Evolutionary conservation across 1,140 invertebrate species (phyloP).

Genomic region (Thaumatotibia leucotreta): DNA sequence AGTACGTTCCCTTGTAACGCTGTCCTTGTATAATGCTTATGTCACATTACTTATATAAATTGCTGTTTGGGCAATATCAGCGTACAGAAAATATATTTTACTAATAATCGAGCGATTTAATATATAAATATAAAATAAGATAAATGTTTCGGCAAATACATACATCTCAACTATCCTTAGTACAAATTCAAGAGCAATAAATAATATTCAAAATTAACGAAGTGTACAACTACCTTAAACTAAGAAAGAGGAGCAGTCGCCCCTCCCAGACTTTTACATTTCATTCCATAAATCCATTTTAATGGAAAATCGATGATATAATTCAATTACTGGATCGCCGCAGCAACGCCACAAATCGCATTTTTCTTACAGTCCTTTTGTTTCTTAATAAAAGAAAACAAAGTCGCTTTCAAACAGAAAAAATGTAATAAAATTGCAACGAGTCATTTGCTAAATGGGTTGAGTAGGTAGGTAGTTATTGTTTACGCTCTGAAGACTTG

Average conservation of each 20-base stretch:
- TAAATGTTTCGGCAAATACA: no score
- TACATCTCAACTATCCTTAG: no score
- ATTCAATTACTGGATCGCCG: conserved; percentile 64
- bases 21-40: no score
- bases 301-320: conserved; percentile 75
- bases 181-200: no score
- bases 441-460: conserved; percentile 62
- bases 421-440: conserved; percentile 53
- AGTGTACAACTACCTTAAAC: conserved; percentile 7
- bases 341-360: conserved; percentile 52
- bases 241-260: conserved; percentile 33
- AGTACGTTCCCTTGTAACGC: no score
- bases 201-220: neutral
- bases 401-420: conserved; percentile 44
- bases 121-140: no score
- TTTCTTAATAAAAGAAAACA: conserved; percentile 54
- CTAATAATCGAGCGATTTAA: no score
- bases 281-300: conserved; percentile 72
- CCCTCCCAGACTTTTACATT: conserved; percentile 66
- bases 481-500: conserved; percentile 12
- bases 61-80: no score
- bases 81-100: no score
- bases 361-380: conserved; percentile 34
- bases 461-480: conserved; percentile 37
- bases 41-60: no score